Conservation (phyloP, 2,888 invertebrate genomes). For the Drosophila mimica region DNA sequence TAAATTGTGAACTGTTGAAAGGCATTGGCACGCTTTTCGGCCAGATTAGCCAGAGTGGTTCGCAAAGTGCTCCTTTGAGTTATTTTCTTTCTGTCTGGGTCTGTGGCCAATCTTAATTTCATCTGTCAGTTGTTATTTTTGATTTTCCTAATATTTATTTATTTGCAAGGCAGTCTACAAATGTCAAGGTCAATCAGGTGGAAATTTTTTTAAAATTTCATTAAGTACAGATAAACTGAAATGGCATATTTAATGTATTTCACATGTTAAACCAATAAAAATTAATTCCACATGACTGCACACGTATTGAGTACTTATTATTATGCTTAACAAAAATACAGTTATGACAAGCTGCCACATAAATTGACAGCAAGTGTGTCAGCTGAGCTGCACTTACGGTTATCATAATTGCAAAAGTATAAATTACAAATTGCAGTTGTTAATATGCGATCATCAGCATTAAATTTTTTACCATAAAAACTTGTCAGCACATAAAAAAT, state of each 20-base stretch:
- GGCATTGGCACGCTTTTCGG: slow-evolving; percentile 63
- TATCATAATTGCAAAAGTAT: slow-evolving; percentile 12
- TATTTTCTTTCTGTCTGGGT: slow-evolving; percentile 5
- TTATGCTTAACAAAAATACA: neutral
- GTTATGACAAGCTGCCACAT: slow-evolving; percentile 3
- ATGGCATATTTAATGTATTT: slow-evolving; percentile 21
- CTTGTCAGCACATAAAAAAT: slow-evolving; percentile 39
- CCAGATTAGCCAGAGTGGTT: slow-evolving; percentile 59
- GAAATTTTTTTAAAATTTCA: neutral
- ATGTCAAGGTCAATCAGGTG: slow-evolving; percentile 29
- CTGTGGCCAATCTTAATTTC: slow-evolving; percentile 62
- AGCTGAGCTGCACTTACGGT: slow-evolving; percentile 3
- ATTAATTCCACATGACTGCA: neutral
- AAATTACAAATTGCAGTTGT: slow-evolving; percentile 21
- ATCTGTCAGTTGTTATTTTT: slow-evolving; percentile 67
- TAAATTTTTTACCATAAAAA: slow-evolving; percentile 22
- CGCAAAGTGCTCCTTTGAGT: slow-evolving; percentile 39
- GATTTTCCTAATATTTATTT: slow-evolving; percentile 45
- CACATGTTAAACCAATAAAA: neutral
- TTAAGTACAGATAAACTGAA: slow-evolving; percentile 7
- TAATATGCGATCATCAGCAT: slow-evolving; percentile 48
- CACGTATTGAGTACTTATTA: slow-evolving; percentile 10
- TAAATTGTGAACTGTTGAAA: slow-evolving; percentile 66
- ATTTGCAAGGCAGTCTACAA: neutral
- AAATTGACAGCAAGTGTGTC: slow-evolving; percentile 14